phyloP scores from a whole-genome alignment of 2,888 invertebrate species.

The Apotomis capreana region DNA sequence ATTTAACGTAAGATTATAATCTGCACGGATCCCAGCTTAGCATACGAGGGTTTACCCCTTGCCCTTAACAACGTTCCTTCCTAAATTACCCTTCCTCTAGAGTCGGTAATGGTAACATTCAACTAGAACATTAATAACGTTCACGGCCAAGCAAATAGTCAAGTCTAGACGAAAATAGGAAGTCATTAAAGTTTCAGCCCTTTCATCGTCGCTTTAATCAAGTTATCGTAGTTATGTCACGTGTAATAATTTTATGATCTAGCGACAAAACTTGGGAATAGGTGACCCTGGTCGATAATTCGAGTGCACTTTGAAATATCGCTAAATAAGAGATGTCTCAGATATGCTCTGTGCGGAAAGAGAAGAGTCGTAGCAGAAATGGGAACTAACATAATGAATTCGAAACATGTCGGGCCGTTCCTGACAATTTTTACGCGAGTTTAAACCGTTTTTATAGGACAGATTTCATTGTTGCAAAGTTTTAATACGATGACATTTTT shows the following conservation, averaged over 20 bases:
- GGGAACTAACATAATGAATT: too few species aligned
- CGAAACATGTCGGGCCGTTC: too few species aligned
- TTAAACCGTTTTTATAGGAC: too few species aligned
- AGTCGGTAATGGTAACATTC: neutral
- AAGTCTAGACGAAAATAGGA: conserved; percentile 14
- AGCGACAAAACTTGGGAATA: neutral
- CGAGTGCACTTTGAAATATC: neutral
- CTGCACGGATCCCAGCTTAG: too few species aligned
- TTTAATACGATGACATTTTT: too few species aligned
- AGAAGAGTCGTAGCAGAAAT: too few species aligned
- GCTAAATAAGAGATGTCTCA: too few species aligned
- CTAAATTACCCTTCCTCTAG: neutral
- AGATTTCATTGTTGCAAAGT: too few species aligned
- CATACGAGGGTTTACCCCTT: too few species aligned
- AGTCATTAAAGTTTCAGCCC: neutral
- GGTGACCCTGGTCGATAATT: neutral
- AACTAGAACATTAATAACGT: conserved; percentile 4
- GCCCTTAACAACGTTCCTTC: neutral
- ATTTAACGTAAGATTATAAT: too few species aligned
- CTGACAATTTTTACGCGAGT: too few species aligned
- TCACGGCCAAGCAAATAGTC: conserved; percentile 14
- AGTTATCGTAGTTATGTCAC: neutral
- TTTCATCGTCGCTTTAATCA: neutral
- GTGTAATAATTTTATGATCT: neutral
- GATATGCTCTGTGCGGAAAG: too few species aligned